Conservation (phyloP, 2,797 vertebrate genomes). For the Aldrovandia affinis region DNA sequence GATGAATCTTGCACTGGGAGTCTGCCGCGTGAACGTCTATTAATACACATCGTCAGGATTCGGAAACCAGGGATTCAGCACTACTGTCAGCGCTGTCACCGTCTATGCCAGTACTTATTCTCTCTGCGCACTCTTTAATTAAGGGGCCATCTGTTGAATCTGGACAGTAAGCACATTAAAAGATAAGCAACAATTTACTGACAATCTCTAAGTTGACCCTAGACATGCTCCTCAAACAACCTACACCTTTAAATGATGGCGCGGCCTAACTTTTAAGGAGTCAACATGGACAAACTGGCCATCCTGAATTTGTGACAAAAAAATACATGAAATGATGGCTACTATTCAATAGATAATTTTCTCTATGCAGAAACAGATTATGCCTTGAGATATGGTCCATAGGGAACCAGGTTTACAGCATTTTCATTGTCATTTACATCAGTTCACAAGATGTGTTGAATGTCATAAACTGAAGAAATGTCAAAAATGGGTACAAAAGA, state of each 20-base stretch:
- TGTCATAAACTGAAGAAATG: not conserved
- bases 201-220: too few species aligned
- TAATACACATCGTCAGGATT: not conserved
- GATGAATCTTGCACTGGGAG: not conserved
- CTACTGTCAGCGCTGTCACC: not conserved
- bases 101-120: not conserved
- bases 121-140: not conserved
- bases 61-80: not conserved
- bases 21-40: not conserved
- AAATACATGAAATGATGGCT: not conserved
- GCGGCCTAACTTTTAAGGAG: not conserved
- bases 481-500: not conserved
- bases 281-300: not conserved
- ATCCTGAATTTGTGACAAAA: not conserved
- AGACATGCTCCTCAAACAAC: not conserved
- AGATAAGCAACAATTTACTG: not conserved
- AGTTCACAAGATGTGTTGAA: not conserved
- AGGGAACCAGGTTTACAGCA: not conserved
- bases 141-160: not conserved
- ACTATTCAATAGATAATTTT: not conserved
- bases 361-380: not conserved
- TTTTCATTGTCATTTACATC: not conserved
- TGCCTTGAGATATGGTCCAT: too few species aligned
- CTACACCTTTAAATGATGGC: not conserved
- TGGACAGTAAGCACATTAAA: not conserved